Base-by-base conservation (phyloP, 1,140 invertebrate species). In the Elymnias hypermnestra region DNA sequence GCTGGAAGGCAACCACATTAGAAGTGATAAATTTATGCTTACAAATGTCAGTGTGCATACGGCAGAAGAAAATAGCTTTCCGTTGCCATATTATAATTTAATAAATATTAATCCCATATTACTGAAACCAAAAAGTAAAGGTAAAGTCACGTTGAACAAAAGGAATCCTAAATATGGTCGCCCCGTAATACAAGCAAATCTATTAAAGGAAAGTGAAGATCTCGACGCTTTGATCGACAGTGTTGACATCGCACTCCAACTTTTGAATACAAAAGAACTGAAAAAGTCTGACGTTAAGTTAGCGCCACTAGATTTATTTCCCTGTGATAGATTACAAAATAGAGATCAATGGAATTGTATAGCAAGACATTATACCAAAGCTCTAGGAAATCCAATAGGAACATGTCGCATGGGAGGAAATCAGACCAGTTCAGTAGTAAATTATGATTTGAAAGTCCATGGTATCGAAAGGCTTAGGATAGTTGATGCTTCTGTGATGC, bases 101-200 rank as follows among this genome's bases (percentile, higher is more conserved):
- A 64, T 86, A n/a, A 72, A 75, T 39, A 60, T 96, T 0, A 90
- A 95, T 26, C 95, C 95, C 0, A 92, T 96, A 83, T 64, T 96
- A 19, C 66, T 98, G n/a, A 88, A 95, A 37, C 94, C 95, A 0
- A 91, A 90, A 57, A 95, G 94, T 57, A 88, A 87, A 50, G 96
- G 96, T 1, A 86, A 90, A 28, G 92, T 98, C 1, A 91, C 90
- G 36, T 71, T 98, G 3, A 88, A 93, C 12, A 94, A 91, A 47
- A 90, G 89, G 23, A 94, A 97, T 83, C 97, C 97, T 4, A 83
- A 18, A 92, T 92, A 63, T 53, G 92, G 96, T 48, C 92, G 95
- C 63, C 98, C 98, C 0, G 83, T 95, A 1, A 95, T 99, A 41
- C 93, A 96, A 77, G 95, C 97, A 0, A 97, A 96, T 69, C 96